phyloP scores from a whole-genome alignment of 2,888 invertebrate genomes.

The Patella ulyssiponensis region DNA sequence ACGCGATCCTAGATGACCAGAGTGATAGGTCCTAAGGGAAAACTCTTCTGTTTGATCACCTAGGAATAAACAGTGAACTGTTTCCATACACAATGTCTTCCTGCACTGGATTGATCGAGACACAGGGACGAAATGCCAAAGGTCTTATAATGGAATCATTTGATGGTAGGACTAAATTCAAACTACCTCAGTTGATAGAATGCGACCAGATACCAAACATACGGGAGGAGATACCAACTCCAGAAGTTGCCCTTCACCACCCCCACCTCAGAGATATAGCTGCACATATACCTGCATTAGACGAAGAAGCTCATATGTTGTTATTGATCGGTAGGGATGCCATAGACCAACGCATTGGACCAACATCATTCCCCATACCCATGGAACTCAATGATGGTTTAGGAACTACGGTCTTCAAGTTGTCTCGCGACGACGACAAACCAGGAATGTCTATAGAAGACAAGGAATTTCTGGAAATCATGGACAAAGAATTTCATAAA shows the following conservation, averaged over 20 bases:
- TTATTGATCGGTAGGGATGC: slow-evolving; percentile 31
- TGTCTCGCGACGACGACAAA: slow-evolving; percentile 28
- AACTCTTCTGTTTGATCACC: slow-evolving; percentile 30
- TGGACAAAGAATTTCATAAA: slow-evolving; percentile 24
- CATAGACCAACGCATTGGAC: slow-evolving; percentile 30
- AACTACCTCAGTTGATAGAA: slow-evolving; percentile 37
- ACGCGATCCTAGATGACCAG: slow-evolving; percentile 35
- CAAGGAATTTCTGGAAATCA: slow-evolving; percentile 25
- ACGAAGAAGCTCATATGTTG: slow-evolving; percentile 22
- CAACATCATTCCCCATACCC: not conserved
- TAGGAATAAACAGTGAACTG: slow-evolving; percentile 14
- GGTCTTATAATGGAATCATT: slow-evolving; percentile 27
- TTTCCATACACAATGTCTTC: slow-evolving; percentile 29
- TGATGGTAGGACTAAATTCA: slow-evolving; percentile 23
- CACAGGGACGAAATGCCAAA: slow-evolving; percentile 21
- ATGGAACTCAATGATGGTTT: slow-evolving; percentile 5
- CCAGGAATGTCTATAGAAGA: slow-evolving; percentile 34
- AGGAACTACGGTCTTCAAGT: slow-evolving; percentile 17
- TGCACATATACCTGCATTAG: slow-evolving; percentile 21
- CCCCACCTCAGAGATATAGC: slow-evolving; percentile 21
- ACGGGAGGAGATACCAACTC: slow-evolving; percentile 38
- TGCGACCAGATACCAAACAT: slow-evolving; percentile 36
- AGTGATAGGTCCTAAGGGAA: slow-evolving; percentile 29
- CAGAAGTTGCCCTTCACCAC: slow-evolving; percentile 23
- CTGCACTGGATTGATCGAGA: slow-evolving; percentile 25